Conservation (phyloP, 2,888 invertebrate species). For the Cyaniris semiargus region DNA sequence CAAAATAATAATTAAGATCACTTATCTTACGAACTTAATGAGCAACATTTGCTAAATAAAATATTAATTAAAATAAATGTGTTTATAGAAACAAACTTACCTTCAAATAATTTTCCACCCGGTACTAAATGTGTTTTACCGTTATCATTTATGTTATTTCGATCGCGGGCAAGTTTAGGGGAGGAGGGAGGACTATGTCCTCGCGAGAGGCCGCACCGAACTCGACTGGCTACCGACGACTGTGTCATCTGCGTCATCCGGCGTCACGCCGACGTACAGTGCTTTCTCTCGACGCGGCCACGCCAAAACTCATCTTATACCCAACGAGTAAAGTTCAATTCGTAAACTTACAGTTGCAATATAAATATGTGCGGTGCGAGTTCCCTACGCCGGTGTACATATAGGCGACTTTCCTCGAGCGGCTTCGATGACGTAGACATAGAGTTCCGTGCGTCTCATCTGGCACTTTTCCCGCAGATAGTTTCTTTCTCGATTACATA, state of each 20-base stretch:
- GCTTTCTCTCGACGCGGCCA: conserved; percentile 67
- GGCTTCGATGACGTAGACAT: conserved; percentile 54
- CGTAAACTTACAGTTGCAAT: conserved; percentile 34
- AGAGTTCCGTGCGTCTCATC: conserved; percentile 60
- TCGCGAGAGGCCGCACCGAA: conserved; percentile 58
- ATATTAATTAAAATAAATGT: conserved; percentile 10
- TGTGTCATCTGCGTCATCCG: conserved; percentile 74
- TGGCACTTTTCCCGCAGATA: conserved; percentile 70
- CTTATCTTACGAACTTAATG: neutral
- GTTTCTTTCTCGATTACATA: conserved; percentile 56
- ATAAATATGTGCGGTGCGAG: conserved; percentile 49
- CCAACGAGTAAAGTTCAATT: conserved; percentile 56
- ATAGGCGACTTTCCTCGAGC: conserved; percentile 51
- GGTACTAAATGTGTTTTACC: conserved; percentile 28
- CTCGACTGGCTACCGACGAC: conserved; percentile 56
- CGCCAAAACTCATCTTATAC: conserved; percentile 56
- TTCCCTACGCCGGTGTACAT: conserved; percentile 50
- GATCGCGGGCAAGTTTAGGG: conserved; percentile 44
- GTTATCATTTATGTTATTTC: conserved; percentile 53
- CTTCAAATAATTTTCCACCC: conserved; percentile 37
- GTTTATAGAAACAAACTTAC: conserved; percentile 44
- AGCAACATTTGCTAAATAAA: neutral
- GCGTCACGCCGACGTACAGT: conserved; percentile 71
- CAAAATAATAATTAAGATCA: neutral
- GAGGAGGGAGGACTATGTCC: conserved; percentile 48